Conservation (phyloP, 2,888 invertebrate genomes). For the Himalopsyche anomala region DNA sequence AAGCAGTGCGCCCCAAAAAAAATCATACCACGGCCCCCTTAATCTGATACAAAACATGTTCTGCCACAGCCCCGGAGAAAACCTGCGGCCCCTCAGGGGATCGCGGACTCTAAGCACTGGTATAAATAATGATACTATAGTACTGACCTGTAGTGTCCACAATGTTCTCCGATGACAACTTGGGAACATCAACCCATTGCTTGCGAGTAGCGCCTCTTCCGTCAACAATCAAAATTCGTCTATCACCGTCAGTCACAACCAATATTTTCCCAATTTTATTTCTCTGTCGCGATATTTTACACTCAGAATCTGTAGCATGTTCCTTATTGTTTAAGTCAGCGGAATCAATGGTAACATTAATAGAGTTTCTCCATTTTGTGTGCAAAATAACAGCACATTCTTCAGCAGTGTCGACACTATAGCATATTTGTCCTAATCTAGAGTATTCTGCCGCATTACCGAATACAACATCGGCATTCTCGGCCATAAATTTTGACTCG, state of each 20-base stretch:
- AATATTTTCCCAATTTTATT: constrained; percentile 72
- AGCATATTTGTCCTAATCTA: constrained; percentile 70
- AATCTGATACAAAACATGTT: too few relatives aligned
- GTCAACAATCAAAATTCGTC: constrained; percentile 74
- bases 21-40: too few relatives aligned
- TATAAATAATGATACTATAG: too few relatives aligned
- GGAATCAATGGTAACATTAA: neutral
- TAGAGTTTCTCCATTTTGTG: constrained; percentile 49
- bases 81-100: too few relatives aligned
- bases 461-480: constrained; percentile 75
- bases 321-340: constrained; percentile 41
- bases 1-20: too few relatives aligned
- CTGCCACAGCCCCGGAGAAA: too few relatives aligned
- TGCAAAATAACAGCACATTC: constrained; percentile 66
- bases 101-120: too few relatives aligned
- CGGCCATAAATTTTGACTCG: constrained; percentile 71
- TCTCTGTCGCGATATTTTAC: neutral
- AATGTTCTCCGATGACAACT: constrained; percentile 70
- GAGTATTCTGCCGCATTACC: constrained; percentile 78
- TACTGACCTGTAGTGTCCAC: constrained; percentile 75
- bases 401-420: constrained; percentile 66
- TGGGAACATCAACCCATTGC: constrained; percentile 69
- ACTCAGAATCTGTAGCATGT: neutral
- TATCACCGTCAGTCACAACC: constrained; percentile 80
- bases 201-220: constrained; percentile 46